Conservation (phyloP, 2,113 vertebrate species). For the Scolopax mira region DNA sequence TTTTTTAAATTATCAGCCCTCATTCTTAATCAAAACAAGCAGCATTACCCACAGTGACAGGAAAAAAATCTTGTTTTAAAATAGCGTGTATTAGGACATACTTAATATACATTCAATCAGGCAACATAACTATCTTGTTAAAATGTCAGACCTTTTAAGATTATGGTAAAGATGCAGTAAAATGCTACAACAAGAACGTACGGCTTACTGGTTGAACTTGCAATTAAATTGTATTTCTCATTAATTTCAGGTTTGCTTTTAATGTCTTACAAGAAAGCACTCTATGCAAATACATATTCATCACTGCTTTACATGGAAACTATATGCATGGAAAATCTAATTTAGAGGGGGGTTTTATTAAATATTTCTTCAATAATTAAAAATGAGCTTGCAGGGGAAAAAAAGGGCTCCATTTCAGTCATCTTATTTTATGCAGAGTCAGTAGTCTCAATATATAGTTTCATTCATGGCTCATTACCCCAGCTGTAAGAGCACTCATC, state of each 20-base stretch:
- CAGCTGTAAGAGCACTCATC: not conserved
- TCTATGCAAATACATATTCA: not conserved
- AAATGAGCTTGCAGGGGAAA: not conserved
- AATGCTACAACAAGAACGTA: not conserved
- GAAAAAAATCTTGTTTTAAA: not conserved
- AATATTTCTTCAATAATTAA: not conserved
- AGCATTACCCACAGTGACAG: not conserved
- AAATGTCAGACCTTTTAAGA: not conserved
- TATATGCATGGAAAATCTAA: not conserved
- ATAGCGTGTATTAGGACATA: not conserved
- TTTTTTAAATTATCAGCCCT: not conserved
- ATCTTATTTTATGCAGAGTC: not conserved
- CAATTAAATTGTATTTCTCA: not conserved
- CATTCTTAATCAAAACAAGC: not conserved
- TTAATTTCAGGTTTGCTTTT: not conserved
- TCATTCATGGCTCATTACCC: not conserved
- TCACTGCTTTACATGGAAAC: not conserved
- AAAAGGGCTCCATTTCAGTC: not conserved
- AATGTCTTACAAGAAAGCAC: not conserved
- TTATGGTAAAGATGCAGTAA: not conserved
- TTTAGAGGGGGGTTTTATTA: not conserved
- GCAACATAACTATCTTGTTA: not conserved
- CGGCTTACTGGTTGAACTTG: not conserved
- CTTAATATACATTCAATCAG: not conserved
- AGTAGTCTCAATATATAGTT: not conserved